These are phyloP conservation scores for Melinopterus prodromus DNA, from an alignment of 2,888 invertebrate species.

Conservation along the genomic window DNA sequence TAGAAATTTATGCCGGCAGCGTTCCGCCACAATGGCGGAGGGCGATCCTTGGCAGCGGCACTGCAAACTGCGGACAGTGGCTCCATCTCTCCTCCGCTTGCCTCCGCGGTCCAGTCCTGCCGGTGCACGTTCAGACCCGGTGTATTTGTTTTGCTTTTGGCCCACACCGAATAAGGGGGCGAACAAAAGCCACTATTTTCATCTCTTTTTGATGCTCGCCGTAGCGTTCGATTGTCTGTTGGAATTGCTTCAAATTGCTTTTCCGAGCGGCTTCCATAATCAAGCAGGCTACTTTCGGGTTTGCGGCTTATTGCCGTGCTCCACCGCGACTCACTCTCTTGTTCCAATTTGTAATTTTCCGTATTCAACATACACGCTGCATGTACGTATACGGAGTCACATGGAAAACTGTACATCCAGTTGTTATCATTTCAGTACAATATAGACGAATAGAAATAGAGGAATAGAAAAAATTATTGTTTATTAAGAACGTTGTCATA, in stretches of 20 bases:
- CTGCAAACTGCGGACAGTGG: neutral
- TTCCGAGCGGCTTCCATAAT: conserved; percentile 57
- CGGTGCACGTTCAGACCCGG: neutral
- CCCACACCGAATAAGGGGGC: conserved; percentile 25
- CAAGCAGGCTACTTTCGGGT: conserved; percentile 54
- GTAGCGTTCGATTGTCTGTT: conserved; percentile 57
- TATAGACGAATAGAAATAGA: too few species aligned
- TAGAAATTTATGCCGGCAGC: conserved; percentile 31
- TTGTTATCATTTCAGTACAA: too few species aligned
- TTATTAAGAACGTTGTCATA: too few species aligned
- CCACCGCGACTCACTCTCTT: conserved; percentile 28
- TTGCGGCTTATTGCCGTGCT: conserved; percentile 61
- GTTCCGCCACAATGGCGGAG: conserved; percentile 31
- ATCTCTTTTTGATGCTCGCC: conserved; percentile 43
- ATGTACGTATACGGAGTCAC: neutral
- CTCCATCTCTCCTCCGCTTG: conserved; percentile 12
- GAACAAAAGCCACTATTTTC: conserved; percentile 51
- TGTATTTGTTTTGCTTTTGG: conserved; percentile 34
- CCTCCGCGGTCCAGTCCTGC: neutral
- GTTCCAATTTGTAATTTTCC: conserved; percentile 42
- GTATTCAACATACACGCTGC: conserved; percentile 14
- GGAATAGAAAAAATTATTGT: too few species aligned
- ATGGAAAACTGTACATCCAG: neutral
- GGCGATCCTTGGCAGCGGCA: conserved; percentile 31
- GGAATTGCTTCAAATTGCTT: conserved; percentile 59